Conservation (phyloP, 1,140 invertebrate genomes). For the Halictus rubicundus region DNA sequence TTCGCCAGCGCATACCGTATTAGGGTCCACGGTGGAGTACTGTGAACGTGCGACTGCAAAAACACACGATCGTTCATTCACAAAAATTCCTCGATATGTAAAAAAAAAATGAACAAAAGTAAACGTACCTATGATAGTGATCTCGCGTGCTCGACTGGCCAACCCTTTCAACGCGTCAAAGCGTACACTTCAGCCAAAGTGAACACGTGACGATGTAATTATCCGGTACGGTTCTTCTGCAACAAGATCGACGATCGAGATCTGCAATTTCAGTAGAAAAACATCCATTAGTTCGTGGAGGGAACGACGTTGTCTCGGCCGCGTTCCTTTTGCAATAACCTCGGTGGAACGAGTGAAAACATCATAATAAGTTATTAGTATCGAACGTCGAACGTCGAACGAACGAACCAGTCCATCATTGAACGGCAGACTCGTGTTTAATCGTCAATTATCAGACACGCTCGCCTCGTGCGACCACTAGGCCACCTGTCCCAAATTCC, state of each 20-base stretch:
- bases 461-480: conserved; percentile 60
- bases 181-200: neutral
- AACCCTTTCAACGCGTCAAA: neutral
- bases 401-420: conserved; percentile 41
- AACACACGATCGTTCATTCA: neutral
- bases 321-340: neutral
- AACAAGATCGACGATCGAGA: neutral
- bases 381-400: conserved; percentile 23
- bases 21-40: conserved; percentile 67
- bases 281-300: neutral
- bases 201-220: neutral
- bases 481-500: conserved; percentile 71
- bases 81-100: neutral
- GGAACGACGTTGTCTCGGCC: neutral
- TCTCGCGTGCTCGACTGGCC: neutral
- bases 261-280: conserved; percentile 7
- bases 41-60: conserved; percentile 53
- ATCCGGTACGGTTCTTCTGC: neutral
- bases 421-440: conserved; percentile 57
- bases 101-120: too few relatives aligned
- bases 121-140: conserved; percentile 7
- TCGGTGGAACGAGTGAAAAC: neutral
- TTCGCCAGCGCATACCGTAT: conserved; percentile 80
- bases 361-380: conserved; percentile 38
- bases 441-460: conserved; percentile 63